phyloP scores from a whole-genome alignment of 2,888 invertebrate species.

The Torymus tubicola region DNA sequence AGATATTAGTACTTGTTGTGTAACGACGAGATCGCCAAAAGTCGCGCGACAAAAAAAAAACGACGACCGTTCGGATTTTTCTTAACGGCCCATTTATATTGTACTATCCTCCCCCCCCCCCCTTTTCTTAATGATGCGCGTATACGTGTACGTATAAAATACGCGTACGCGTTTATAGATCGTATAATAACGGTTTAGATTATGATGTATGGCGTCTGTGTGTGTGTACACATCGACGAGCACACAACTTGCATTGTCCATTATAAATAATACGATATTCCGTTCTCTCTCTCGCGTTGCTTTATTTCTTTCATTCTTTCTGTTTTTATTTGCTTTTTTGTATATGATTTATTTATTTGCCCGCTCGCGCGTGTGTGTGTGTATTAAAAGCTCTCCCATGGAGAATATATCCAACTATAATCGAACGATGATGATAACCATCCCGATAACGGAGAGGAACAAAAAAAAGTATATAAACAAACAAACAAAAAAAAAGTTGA shows the following conservation, averaged over 20 bases:
- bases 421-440: too few species aligned
- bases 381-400: background rate
- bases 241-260: slow-evolving; percentile 19
- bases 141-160: background rate
- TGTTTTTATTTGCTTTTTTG: background rate
- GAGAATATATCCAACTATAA: background rate
- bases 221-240: background rate
- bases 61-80: slow-evolving; percentile 35
- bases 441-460: too few species aligned
- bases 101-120: too few species aligned
- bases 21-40: background rate
- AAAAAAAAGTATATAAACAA: too few species aligned
- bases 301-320: slow-evolving; percentile 4
- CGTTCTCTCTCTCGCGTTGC: background rate
- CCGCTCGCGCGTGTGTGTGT: too few species aligned
- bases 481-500: too few species aligned
- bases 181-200: too few species aligned
- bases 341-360: too few species aligned
- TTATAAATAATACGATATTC: background rate
- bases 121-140: background rate
- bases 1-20: background rate
- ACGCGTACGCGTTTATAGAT: too few species aligned
- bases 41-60: slow-evolving; percentile 20
- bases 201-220: too few species aligned
- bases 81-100: too few species aligned